phyloP scores from a whole-genome alignment of 2,888 invertebrate species.

The Cinara cedri region DNA sequence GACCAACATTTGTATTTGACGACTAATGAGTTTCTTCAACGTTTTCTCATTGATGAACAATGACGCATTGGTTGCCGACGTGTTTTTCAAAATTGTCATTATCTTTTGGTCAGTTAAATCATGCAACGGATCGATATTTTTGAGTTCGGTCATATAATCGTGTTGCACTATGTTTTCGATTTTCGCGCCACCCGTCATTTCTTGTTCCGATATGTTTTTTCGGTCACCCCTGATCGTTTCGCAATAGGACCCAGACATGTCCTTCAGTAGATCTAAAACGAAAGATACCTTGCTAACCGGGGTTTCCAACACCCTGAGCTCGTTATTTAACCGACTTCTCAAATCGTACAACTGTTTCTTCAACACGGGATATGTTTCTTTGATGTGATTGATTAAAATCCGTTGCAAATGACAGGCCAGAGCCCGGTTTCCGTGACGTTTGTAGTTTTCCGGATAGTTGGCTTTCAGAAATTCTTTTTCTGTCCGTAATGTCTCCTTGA shows the following conservation, averaged over 20 bases:
- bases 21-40: neutral
- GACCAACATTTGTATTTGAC: neutral
- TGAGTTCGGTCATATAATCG: neutral
- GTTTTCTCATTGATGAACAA: slow-evolving; percentile 13
- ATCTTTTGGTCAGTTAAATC: slow-evolving; percentile 3
- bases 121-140: neutral
- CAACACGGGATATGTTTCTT: neutral
- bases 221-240: neutral
- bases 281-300: neutral
- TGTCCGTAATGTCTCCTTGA: neutral
- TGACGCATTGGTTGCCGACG: neutral
- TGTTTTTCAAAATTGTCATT: neutral
- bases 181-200: neutral
- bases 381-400: slow-evolving; percentile 6
- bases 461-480: slow-evolving; percentile 12
- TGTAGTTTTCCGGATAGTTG: slow-evolving; percentile 1
- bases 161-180: neutral
- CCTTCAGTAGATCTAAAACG: neutral
- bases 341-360: neutral
- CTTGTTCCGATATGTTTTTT: neutral
- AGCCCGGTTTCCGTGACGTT: neutral
- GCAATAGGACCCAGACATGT: slow-evolving; percentile 13
- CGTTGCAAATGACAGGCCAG: neutral
- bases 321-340: neutral
- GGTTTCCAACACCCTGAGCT: neutral